Conservation (phyloP, 2,797 vertebrate genomes). For the Anableps anableps region DNA sequence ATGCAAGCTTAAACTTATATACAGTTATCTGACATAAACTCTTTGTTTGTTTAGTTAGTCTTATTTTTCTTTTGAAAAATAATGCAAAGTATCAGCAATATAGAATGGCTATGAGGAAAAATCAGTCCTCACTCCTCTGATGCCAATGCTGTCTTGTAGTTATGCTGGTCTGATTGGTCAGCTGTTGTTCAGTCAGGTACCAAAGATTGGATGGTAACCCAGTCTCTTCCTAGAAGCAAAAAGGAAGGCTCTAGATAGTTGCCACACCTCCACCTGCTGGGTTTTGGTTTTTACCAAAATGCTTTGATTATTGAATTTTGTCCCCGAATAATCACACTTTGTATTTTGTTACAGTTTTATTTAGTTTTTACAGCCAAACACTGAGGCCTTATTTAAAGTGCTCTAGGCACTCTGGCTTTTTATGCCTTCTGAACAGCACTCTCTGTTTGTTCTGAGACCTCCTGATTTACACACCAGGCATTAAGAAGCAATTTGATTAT, state of each 20-base stretch:
- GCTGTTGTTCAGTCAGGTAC: background rate
- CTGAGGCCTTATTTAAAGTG: background rate
- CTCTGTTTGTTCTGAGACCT: constrained; percentile 4
- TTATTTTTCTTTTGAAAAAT: background rate
- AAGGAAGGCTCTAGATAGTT: background rate
- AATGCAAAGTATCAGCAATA: background rate
- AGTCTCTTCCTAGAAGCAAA: background rate
- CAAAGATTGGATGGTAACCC: background rate
- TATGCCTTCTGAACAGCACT: constrained; percentile 1
- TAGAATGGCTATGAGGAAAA: background rate
- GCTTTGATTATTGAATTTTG: background rate
- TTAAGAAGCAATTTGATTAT: background rate
- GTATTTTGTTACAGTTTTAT: background rate
- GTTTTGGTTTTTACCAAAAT: background rate
- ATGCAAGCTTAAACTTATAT: background rate
- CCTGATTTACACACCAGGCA: constrained; percentile 1
- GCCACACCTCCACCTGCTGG: background rate
- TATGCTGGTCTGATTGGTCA: no score
- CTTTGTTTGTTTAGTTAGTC: background rate
- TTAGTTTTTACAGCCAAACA: constrained; percentile 1
- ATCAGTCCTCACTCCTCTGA: background rate
- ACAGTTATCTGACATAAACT: background rate
- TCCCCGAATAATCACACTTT: background rate
- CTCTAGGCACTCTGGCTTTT: background rate
- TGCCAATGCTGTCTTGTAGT: background rate